A percentile compares a stretch with the other conserved stretches of the same genome.
phyloP scores from a whole-genome alignment of 2,888 invertebrate genomes.

The Mactromeris polynyma region DNA sequence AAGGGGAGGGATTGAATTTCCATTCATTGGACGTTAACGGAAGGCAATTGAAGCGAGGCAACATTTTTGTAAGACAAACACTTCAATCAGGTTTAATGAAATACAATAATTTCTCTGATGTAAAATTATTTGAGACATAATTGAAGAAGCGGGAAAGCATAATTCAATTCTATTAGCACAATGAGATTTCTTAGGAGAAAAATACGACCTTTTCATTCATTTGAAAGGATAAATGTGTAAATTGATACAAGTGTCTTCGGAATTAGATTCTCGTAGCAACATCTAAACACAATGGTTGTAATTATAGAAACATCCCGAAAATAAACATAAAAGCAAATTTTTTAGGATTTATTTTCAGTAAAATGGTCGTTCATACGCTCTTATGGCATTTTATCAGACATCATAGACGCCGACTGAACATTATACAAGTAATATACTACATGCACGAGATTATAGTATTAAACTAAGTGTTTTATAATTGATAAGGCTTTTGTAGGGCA shows the following conservation, averaged over 20 bases:
- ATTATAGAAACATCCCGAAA: too few species aligned
- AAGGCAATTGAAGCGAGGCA: slow-evolving; percentile 1
- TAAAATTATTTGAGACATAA: neutral
- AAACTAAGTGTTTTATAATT: too few species aligned
- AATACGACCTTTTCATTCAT: neutral
- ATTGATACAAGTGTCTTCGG: too few species aligned
- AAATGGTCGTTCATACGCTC: neutral
- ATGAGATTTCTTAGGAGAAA: neutral
- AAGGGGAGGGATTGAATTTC: neutral
- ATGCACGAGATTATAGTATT: too few species aligned
- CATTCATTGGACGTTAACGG: neutral
- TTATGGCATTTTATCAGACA: neutral
- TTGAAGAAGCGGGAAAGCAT: neutral
- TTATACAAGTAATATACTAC: neutral
- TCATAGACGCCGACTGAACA: neutral
- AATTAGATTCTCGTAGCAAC: too few species aligned
- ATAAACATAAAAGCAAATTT: too few species aligned
- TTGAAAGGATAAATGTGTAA: neutral
- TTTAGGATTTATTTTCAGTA: neutral
- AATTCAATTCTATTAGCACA: neutral
- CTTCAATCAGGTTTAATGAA: neutral
- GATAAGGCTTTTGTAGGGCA: too few species aligned
- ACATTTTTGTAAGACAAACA: neutral
- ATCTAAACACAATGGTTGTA: neutral
- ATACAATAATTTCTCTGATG: slow-evolving; percentile 5